phyloP scores from a whole-genome alignment of 37 sponge, comb jelly and placozoan genomes.

The Spongilla lacustris region DNA sequence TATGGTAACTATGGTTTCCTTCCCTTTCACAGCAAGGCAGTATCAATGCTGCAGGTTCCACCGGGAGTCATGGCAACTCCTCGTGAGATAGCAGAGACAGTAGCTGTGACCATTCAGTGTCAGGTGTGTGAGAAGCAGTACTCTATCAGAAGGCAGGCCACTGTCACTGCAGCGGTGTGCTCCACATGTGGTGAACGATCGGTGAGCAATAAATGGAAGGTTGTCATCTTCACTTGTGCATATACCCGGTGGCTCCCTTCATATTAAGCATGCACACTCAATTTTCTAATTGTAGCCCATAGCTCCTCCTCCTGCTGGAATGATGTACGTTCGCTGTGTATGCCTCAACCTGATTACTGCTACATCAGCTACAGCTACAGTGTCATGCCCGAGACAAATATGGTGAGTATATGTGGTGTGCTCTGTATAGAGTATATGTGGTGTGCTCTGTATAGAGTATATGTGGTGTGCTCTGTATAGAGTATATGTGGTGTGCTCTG shows the following conservation, averaged over 20 bases:
- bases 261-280: too few species aligned
- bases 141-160: not conserved
- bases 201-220: not conserved
- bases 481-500: too few species aligned
- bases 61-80: not conserved
- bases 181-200: not conserved
- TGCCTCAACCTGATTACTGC: constrained; percentile 92
- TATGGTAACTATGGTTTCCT: not conserved
- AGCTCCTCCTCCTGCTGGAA: constrained; percentile 86
- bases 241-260: too few species aligned
- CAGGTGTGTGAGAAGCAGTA: not conserved
- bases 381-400: constrained; percentile 86
- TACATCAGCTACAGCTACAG: constrained; percentile 72
- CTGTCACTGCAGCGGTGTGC: not conserved
- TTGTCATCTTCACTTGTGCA: too few species aligned
- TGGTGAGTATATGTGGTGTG: constrained; percentile 79
- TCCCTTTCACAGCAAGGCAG: not conserved
- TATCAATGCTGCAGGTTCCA: not conserved
- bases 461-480: too few species aligned
- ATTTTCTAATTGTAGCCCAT: constrained; percentile 63
- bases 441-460: too few species aligned
- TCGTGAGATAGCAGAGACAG: not conserved
- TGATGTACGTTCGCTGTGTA: constrained; percentile 91
- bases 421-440: too few species aligned
- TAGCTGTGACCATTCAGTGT: not conserved